Conservation (phyloP, 2,888 invertebrate species). For the Meta bourneti region DNA sequence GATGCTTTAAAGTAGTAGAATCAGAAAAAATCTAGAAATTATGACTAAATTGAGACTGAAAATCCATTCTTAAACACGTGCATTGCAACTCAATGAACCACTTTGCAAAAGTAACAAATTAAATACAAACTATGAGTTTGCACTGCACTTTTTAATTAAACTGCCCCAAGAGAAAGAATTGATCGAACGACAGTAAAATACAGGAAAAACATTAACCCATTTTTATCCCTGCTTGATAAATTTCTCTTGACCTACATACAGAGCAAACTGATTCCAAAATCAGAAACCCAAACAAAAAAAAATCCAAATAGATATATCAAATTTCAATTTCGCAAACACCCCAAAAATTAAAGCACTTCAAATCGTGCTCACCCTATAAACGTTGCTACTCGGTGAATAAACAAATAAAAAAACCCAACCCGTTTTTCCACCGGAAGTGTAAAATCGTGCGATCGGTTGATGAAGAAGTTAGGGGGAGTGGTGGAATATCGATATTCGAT, state of each 20-base stretch:
- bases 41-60: too few species aligned
- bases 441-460: constrained; percentile 17
- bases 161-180: neutral
- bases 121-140: constrained; percentile 1
- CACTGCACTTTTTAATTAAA: constrained; percentile 6
- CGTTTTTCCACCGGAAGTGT: constrained; percentile 27
- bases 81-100: too few species aligned
- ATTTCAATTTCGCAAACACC: neutral
- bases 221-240: neutral
- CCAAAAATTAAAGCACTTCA: neutral
- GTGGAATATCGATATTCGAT: constrained; percentile 1
- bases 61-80: too few species aligned
- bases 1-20: too few species aligned
- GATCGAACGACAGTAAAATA: constrained; percentile 2
- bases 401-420: neutral
- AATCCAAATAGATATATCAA: constrained; percentile 22
- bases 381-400: neutral
- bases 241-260: constrained; percentile 30
- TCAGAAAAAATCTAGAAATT: too few species aligned
- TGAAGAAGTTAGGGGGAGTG: neutral
- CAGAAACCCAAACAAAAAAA: neutral
- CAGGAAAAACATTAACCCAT: neutral
- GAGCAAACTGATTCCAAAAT: neutral
- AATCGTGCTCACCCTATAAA: constrained; percentile 13
- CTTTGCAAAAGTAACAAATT: neutral